Conservation (phyloP, 2,113 vertebrate genomes). For the Gadus chalcogrammus region DNA sequence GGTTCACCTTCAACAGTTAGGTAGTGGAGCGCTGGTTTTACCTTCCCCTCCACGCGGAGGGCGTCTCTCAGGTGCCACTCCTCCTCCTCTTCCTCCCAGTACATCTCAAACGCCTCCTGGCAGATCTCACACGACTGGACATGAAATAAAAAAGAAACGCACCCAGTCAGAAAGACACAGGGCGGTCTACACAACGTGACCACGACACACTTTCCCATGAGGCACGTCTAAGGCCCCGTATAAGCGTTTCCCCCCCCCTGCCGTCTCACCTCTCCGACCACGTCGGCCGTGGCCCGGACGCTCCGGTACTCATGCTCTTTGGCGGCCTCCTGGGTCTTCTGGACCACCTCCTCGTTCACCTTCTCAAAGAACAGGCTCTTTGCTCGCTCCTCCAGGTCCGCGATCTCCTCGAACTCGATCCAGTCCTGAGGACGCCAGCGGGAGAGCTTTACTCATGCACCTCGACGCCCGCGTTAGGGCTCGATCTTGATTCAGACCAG, state of each 20-base stretch:
- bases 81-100: conserved; percentile 98
- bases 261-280: conserved; percentile 83
- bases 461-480: too few species aligned
- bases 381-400: conserved; percentile 93
- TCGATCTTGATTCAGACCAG: too few species aligned
- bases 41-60: conserved; percentile 91
- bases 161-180: too few species aligned
- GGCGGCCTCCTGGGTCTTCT: conserved; percentile 90
- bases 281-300: conserved; percentile 90
- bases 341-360: conserved; percentile 92
- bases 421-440: conserved; percentile 80
- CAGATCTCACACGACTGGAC: conserved; percentile 93
- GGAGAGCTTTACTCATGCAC: neutral
- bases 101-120: conserved; percentile 95
- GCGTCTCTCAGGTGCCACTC: conserved; percentile 98
- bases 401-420: conserved; percentile 99
- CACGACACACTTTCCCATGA: neutral
- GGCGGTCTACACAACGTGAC: neutral
- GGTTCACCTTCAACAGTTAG: neutral
- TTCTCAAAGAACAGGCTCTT: conserved; percentile 99
- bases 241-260: neutral
- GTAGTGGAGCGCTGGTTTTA: conserved; percentile 30
- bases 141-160: neutral
- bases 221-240: neutral
- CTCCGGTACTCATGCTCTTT: conserved; percentile 95